Conservation (phyloP, 92 coral and sea anemone genomes). For the Palythoa grandis region DNA sequence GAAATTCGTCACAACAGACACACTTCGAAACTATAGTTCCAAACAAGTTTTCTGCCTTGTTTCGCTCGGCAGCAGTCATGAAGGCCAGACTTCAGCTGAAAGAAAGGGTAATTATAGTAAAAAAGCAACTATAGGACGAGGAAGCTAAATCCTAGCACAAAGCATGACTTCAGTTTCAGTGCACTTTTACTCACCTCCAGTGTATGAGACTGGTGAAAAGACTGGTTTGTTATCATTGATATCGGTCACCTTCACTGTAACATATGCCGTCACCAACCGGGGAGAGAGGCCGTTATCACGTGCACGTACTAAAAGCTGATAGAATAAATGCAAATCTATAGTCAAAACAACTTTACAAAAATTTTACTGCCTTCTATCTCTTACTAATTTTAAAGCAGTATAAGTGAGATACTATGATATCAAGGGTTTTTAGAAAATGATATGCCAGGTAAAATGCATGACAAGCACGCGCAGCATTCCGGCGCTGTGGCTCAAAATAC, state of each 20-base stretch:
- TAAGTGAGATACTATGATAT: neutral
- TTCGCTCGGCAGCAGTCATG: no score
- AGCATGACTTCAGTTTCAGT: neutral
- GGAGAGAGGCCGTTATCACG: constrained; percentile 63
- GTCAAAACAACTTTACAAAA: no score
- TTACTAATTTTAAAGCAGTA: neutral
- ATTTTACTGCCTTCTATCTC: neutral
- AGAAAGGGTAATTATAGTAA: no score
- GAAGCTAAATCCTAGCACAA: neutral
- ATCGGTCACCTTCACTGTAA: constrained; percentile 51
- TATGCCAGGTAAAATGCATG: no score
- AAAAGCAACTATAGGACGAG: neutral
- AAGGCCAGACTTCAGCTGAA: no score
- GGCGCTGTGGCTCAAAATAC: no score
- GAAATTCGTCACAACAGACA: no score
- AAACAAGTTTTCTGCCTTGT: no score
- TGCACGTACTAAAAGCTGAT: constrained; percentile 62
- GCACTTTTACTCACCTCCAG: constrained; percentile 30
- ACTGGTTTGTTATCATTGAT: constrained; percentile 61
- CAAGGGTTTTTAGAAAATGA: no score
- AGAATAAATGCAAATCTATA: neutral
- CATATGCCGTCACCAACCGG: constrained; percentile 41
- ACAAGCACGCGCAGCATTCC: no score
- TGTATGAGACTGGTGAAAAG: constrained; percentile 41
- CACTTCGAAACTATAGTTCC: no score